A percentile compares a stretch with the other conserved stretches of the same genome.
Evolutionary conservation across 2,888 invertebrate species (phyloP).

Genomic region (Eristalinus sepulchralis): DNA sequence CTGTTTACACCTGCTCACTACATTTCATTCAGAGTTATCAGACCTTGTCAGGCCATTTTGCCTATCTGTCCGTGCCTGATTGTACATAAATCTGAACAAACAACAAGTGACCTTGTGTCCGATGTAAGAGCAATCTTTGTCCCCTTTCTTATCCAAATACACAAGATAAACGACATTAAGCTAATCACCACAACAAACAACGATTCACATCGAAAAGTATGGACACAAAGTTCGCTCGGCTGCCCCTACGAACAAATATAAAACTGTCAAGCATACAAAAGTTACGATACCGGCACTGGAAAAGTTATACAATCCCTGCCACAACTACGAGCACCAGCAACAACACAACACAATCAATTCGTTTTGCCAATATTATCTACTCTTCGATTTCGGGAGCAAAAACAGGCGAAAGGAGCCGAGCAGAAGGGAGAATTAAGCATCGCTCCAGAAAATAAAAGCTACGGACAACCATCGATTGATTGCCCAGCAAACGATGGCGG

Average conservation of each 20-base stretch:
- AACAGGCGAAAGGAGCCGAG: background rate
- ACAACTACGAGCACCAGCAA: background rate
- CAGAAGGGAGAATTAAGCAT: slow-evolving; percentile 33
- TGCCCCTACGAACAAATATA: slow-evolving; percentile 47
- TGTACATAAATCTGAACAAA: background rate
- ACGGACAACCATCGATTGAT: slow-evolving; percentile 39
- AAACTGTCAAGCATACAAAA: slow-evolving; percentile 57
- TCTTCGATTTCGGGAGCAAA: slow-evolving; percentile 27
- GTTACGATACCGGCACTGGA: slow-evolving; percentile 32
- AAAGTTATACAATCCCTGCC: slow-evolving; percentile 55
- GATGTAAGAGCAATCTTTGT: background rate
- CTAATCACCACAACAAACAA: slow-evolving; percentile 43
- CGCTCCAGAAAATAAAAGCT: background rate
- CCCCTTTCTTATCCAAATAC: slow-evolving; percentile 32
- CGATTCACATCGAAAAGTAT: slow-evolving; percentile 22
- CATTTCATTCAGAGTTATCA: background rate
- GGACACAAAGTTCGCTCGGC: slow-evolving; percentile 35
- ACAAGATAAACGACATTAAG: slow-evolving; percentile 37
- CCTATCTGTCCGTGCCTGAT: background rate
- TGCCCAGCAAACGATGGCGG: slow-evolving; percentile 25
- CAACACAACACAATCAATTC: slow-evolving; percentile 53
- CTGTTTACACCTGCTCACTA: background rate
- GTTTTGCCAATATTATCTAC: slow-evolving; percentile 48
- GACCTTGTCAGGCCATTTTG: background rate
- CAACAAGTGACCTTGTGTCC: background rate